A percentile compares a stretch with the other conserved stretches of the same genome.
Conservation (phyloP, 1,140 invertebrate species). For the Galleria mellonella region DNA sequence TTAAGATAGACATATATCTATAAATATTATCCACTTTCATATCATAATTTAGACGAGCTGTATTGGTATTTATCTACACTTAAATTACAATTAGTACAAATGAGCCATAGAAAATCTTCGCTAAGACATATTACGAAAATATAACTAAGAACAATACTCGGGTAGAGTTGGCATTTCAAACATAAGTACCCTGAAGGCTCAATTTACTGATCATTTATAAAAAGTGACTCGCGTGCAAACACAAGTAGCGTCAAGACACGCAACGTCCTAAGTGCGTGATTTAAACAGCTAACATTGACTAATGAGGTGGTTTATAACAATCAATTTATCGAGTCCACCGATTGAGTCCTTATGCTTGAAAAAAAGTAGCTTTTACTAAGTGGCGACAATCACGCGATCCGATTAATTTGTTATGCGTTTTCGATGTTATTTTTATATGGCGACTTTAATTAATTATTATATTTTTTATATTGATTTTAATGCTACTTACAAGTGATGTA, state of each 20-base stretch:
- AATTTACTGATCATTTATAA: conserved; percentile 20
- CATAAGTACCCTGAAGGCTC: conserved; percentile 24
- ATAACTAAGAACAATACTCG: no score
- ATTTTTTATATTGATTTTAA: no score
- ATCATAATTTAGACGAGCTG: no score
- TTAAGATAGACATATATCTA: no score
- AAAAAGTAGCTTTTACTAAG: conserved; percentile 59
- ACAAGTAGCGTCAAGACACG: conserved; percentile 56
- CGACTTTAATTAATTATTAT: no score
- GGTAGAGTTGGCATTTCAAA: conserved; percentile 9
- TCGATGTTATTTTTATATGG: no score
- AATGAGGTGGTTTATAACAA: conserved; percentile 64
- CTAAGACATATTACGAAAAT: no score
- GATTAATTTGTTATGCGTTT: neutral
- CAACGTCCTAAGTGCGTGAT: conserved; percentile 29
- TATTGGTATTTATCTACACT: no score
- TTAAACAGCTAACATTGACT: conserved; percentile 46
- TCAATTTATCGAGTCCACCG: conserved; percentile 58
- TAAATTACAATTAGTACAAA: no score
- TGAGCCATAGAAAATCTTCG: no score
- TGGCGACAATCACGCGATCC: conserved; percentile 53
- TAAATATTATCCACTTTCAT: no score
- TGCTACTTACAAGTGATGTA: no score
- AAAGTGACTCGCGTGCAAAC: conserved; percentile 50
- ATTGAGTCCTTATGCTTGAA: conserved; percentile 54